Conservation (phyloP, 2,113 vertebrate genomes). For the Phalacrocorax brasilianus region DNA sequence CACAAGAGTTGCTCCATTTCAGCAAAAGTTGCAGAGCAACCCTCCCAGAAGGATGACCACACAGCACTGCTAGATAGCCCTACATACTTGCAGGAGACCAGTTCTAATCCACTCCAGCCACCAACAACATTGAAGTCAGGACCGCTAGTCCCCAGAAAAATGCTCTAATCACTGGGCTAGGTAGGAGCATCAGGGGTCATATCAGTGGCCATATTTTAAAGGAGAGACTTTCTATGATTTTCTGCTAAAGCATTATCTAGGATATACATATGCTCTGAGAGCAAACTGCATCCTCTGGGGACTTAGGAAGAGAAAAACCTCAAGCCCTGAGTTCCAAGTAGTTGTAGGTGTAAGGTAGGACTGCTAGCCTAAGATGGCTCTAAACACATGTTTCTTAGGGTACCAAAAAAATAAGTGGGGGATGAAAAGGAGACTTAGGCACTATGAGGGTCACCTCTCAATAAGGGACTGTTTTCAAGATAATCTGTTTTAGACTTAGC, state of each 20-base stretch:
- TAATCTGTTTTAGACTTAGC: neutral
- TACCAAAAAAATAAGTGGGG: neutral
- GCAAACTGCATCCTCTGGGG: neutral
- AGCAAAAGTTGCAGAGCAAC: neutral
- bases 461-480: neutral
- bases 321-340: neutral
- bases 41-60: neutral
- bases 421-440: neutral
- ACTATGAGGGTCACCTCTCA: neutral
- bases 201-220: neutral
- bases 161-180: neutral
- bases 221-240: neutral
- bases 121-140: accelerated
- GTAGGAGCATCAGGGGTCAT: neutral
- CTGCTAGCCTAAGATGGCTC: neutral
- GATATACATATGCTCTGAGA: neutral
- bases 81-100: neutral
- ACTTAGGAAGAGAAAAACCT: neutral
- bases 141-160: neutral
- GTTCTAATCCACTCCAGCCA: neutral
- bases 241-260: neutral
- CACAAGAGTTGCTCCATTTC: neutral
- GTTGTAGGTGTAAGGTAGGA: neutral
- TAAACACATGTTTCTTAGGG: neutral
- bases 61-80: neutral